Evolutionary conservation across 2,797 vertebrate genomes (phyloP).

Genomic region (Chromis chromis): DNA sequence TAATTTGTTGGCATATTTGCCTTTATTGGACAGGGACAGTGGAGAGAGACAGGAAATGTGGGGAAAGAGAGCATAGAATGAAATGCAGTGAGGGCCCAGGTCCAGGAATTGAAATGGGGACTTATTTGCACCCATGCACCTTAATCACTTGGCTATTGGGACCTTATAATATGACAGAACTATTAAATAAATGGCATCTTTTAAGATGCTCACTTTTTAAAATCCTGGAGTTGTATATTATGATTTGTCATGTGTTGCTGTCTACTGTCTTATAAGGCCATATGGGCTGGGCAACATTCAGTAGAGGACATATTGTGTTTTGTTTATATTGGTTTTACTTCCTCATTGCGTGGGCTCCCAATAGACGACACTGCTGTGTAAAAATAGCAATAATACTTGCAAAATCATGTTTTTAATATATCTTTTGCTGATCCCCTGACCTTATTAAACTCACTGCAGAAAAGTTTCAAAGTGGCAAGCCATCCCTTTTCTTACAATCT

Average conservation of each 20-base stretch:
- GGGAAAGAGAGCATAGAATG: too few relatives aligned
- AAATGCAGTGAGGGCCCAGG: too few relatives aligned
- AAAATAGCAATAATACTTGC: not conserved
- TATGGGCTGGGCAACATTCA: not conserved
- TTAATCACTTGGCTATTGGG: too few relatives aligned
- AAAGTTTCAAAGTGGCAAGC: not conserved
- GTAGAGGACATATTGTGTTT: not conserved
- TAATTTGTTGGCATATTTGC: too few relatives aligned
- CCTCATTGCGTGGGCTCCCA: not conserved
- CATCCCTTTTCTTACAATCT: not conserved
- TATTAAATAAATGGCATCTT: not conserved
- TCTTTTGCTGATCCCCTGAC: not conserved
- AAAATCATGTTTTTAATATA: not conserved
- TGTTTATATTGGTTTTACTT: not conserved
- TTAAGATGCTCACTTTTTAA: not conserved
- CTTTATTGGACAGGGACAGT: too few relatives aligned
- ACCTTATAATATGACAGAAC: not conserved
- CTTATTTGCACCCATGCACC: too few relatives aligned
- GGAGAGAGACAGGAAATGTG: too few relatives aligned
- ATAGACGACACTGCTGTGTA: not conserved
- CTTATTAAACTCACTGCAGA: not conserved
- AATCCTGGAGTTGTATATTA: not conserved
- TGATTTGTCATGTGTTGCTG: not conserved
- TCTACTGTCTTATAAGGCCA: not conserved
- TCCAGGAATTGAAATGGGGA: too few relatives aligned